Conservation (phyloP, 2,888 invertebrate genomes). For the Ichneumoninae sp. region DNA sequence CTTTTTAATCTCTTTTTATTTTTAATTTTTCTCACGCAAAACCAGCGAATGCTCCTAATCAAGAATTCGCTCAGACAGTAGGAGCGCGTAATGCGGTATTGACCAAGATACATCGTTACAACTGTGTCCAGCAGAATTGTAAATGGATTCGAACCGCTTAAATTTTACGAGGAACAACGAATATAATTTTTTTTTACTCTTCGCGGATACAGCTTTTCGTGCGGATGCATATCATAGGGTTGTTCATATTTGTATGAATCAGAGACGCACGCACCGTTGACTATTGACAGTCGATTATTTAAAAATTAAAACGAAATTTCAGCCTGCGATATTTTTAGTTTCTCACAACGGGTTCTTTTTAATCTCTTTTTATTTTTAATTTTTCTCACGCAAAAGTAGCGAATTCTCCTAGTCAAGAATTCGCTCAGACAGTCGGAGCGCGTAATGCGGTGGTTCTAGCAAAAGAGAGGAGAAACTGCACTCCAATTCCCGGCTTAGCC, state of each 20-base stretch:
- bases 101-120: slow-evolving; percentile 14
- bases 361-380: neutral
- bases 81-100: too few species aligned
- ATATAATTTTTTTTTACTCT: slow-evolving; percentile 24
- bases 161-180: slow-evolving; percentile 46
- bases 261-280: neutral
- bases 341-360: neutral
- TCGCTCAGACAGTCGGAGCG: neutral
- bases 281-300: neutral
- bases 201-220: neutral
- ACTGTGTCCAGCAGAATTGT: neutral
- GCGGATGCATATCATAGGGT: neutral
- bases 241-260: neutral
- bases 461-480: neutral
- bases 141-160: slow-evolving; percentile 19
- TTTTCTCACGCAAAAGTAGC: neutral
- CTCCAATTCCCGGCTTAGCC: neutral
- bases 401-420: neutral
- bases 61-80: neutral
- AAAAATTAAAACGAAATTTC: neutral
- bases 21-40: neutral
- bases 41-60: neutral
- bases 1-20: neutral
- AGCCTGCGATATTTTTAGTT: neutral
- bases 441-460: neutral